Evolutionary conservation across 1,140 invertebrate species (phyloP), one percentile per base, ranked within the genome.

Genomic region (Teleogryllus occipitalis): DNA sequence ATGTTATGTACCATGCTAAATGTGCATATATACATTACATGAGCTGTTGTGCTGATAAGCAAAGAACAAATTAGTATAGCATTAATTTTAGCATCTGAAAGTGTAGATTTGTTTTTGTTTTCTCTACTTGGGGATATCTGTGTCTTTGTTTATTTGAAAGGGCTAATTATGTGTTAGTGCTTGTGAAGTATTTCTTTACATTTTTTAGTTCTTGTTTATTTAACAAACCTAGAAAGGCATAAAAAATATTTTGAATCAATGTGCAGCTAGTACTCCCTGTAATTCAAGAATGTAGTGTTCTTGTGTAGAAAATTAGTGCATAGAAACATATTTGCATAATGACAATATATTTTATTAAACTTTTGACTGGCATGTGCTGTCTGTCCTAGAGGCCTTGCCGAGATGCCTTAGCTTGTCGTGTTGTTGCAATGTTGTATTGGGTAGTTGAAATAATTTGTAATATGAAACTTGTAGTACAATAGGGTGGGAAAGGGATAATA

Each of bases 381-480:
- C 54, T 65, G 54, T 10, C 54, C 54, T 18, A 65, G 54, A 14
- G 54, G 54, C 54, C 54, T 65, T 65, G 54, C 54, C 54, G 18
- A 65, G 54, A 65, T 65, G 54, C 54, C 54, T 65, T 65, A 65
- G 54, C 54, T 65, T 65, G 54, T 65, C 54, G 54, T 65, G 54
- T 65, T 65, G 54, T 65, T 65, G 54, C 54, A 65, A 18, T 65
- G 54, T 65, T 65, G 18, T 65, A 18, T 7, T 39, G 27, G 54
- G 54, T 65, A 65, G 18, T 65, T 65, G 18, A 65, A 65, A 18
- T 14, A 65, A 65, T 18, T 65, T 65, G 10, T 10, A 14, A 65
- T 65, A 10, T 14, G 10, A 65, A 65, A 65, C 54, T 10, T 65
- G 54, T 65, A 65, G 54, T 65, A 14, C 54, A 14, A 18, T 65